Evolutionary conservation across 2,888 invertebrate genomes (phyloP), one percentile per base, ranked within the genome.

Genomic region (Cerastis rubricosa): DNA sequence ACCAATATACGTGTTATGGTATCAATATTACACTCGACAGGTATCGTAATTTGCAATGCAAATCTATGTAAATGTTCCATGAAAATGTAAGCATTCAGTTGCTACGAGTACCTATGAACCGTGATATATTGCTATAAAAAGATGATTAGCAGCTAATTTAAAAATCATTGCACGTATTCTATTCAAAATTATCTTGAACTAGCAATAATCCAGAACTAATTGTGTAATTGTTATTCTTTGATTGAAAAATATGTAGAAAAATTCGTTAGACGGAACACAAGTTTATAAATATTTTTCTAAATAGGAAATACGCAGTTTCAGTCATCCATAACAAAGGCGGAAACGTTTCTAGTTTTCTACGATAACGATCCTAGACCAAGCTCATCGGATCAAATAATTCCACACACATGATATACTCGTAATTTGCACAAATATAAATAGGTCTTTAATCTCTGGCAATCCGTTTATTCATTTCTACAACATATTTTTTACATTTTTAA

Each of bases 391-490:
- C 82, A 68, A 45, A 57, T 64, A 76, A 79, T 76, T 76, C 57
- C 11, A 49, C n/a, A 76, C 64, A 82, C 43, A 25, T 61, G 69
- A 49, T 66, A 43, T 65, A 17, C 17, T 43, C n/a, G 35, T 14
- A 51, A 59, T 69, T 51, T 78, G 70, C 64, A 79, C 71, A 76
- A 79, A 66, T 74, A 86, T 71, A 87, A 87, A 76, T 25, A 43
- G 25, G 61, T 73, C 74, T 73, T 67, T 87, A 74, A 66, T 81
- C 69, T 57, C n/a, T 51, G 67, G 43, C 68, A 78, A 29, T n/a
- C n/a, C n/a, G n/a, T n/a, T n/a, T n/a, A n/a, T n/a, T n/a, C n/a
- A n/a, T n/a, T n/a, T n/a, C n/a, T n/a, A n/a, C n/a, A n/a, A n/a
- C n/a, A n/a, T n/a, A n/a, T n/a, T n/a, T n/a, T n/a, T n/a, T n/a